phyloP scores from a whole-genome alignment of 1,140 invertebrate genomes.

The Helicoverpa zea region DNA sequence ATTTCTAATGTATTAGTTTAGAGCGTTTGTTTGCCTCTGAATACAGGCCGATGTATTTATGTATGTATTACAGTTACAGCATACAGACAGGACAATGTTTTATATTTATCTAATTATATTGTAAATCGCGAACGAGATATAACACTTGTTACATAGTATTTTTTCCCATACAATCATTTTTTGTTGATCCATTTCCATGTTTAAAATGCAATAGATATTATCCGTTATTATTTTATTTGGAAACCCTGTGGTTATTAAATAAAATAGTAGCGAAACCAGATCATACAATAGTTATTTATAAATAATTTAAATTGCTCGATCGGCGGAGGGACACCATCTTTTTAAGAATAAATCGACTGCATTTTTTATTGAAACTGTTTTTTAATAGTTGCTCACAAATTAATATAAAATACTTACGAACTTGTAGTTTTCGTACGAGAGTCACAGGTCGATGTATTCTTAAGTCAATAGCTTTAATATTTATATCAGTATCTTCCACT shows the following conservation, averaged over 20 bases:
- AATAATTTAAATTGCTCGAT: constrained; percentile 80
- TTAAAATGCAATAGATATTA: constrained; percentile 83
- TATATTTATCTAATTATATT: constrained; percentile 81
- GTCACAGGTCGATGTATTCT: constrained; percentile 74
- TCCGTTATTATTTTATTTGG: constrained; percentile 64
- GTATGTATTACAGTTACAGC: constrained; percentile 48
- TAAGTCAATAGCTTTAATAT: constrained; percentile 84
- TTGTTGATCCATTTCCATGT: constrained; percentile 83
- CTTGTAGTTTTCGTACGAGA: constrained; percentile 22
- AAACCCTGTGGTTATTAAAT: constrained; percentile 51
- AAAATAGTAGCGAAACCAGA: constrained; percentile 66
- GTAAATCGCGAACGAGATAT: constrained; percentile 81
- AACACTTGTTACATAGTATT: constrained; percentile 82
- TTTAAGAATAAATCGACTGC: constrained; percentile 80
- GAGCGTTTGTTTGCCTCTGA: constrained; percentile 10
- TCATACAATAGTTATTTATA: constrained; percentile 83
- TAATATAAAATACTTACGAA: constrained; percentile 23
- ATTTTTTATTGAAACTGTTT: constrained; percentile 49
- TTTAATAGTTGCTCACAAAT: constrained; percentile 42
- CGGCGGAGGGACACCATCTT: constrained; percentile 64
- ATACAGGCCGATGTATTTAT: constrained; percentile 43
- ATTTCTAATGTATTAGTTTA: constrained; percentile 73
- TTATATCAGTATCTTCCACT: constrained; percentile 84
- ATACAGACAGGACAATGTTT: constrained; percentile 67
- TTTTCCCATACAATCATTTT: constrained; percentile 84